Percentiles rank a stretch among this genome's conserved stretches.
These are phyloP conservation scores for Wiebesia pumilae DNA, from an alignment of 1,140 invertebrate genomes.

Conservation along the genomic window DNA sequence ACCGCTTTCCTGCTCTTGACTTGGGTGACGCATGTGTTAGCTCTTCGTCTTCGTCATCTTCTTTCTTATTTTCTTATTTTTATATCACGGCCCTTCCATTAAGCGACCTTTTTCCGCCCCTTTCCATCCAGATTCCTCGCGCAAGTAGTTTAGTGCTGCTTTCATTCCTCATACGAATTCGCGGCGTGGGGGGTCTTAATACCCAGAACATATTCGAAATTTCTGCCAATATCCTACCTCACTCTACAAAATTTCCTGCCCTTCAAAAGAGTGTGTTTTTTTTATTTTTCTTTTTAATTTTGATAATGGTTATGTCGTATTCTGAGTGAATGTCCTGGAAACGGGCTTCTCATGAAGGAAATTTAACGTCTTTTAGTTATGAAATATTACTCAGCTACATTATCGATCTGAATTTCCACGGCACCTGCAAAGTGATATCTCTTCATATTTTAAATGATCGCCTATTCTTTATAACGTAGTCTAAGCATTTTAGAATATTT, in stretches of 20 bases:
- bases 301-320: not conserved
- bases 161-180: not conserved
- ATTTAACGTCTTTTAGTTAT: conserved; percentile 19
- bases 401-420: not conserved
- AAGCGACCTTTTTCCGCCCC: not conserved
- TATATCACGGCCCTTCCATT: not conserved
- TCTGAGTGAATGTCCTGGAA: not conserved
- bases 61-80: not conserved
- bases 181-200: not conserved
- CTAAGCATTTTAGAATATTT: not conserved
- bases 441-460: not conserved
- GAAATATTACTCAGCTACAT: not conserved
- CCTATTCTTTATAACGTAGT: not conserved
- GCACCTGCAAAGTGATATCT: not conserved
- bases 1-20: not conserved
- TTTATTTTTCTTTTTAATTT: conserved; percentile 2
- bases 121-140: not conserved
- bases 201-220: not conserved
- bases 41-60: not conserved
- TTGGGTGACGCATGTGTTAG: not conserved
- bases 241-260: not conserved
- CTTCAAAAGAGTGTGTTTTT: not conserved
- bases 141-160: not conserved
- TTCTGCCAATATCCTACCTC: not conserved
- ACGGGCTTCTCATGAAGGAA: not conserved